Base-by-base conservation (phyloP, 1,140 invertebrate species). In the Hypsibius dujardini region DNA sequence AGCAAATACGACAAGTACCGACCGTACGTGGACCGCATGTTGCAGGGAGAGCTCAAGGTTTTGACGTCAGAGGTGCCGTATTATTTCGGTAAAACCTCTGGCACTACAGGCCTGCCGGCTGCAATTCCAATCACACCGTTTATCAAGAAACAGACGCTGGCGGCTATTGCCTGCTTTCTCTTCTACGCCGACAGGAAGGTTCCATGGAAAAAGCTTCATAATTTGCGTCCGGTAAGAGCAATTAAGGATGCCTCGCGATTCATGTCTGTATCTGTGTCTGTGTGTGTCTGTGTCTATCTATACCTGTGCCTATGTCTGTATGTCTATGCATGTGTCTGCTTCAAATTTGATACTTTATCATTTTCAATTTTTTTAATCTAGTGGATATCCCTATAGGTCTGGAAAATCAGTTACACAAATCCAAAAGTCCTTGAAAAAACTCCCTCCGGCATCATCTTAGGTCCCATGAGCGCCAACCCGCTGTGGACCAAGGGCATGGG, bases 51-150 rank as follows among this genome's bases (percentile, higher is more conserved):
- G 69, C 70, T 73, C 59, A 78, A 77, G 50, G 73, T 79, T 2
- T 59, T 80, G 47, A 77, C 76, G 1, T 47, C 73, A 3, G 69
- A 74, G 3, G 72, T 74, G 46, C 78, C 78, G 12, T 70, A 74
- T 12, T 75, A 76, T 47, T 77, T 79, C 74, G 77, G 77, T 69
- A 77, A 78, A 1, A 80, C 79, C 1, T 80, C 79, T 56, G 79
- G 79, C 46, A 80, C 79, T 1, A 79, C 79, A 1, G 79, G 79
- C 1, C 76, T 75, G 42, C 76, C 75, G 47, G 76, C 76, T 47
- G 74, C 77, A 12, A 69, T 79, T 28, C 78, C 78, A 72, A 74
- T 40, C 42, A 67, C 62, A 12, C 12, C 3, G 3, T 67, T 12
- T 12, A 67, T 45, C 12, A 45, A 7, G 42, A 12, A 15, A 42